These are phyloP conservation scores for Schrankia costaestrigalis DNA, from an alignment of 2,888 invertebrate genomes.

Conservation along the genomic window DNA sequence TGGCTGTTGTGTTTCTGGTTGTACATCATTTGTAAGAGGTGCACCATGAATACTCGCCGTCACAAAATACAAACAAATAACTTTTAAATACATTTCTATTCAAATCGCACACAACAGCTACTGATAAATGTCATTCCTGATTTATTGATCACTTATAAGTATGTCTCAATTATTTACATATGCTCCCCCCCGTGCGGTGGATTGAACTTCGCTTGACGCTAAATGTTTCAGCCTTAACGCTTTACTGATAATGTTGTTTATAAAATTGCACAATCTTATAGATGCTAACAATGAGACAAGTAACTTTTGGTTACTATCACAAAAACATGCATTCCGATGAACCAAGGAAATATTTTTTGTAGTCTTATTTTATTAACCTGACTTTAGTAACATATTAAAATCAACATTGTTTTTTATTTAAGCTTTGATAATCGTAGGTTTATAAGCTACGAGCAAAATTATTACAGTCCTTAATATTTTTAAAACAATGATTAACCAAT, in stretches of 20 bases:
- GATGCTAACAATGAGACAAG: constrained; percentile 71
- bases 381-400: too few species aligned
- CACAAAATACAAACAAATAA: constrained; percentile 44
- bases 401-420: too few species aligned
- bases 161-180: constrained; percentile 77
- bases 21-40: constrained; percentile 47
- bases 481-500: too few species aligned
- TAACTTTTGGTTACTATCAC: neutral
- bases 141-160: constrained; percentile 71
- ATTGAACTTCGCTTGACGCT: constrained; percentile 66
- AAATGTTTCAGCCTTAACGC: constrained; percentile 79
- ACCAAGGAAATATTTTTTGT: too few species aligned
- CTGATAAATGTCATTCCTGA: constrained; percentile 70
- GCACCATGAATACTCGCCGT: constrained; percentile 47
- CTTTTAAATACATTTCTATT: constrained; percentile 56
- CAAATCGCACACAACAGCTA: constrained; percentile 56
- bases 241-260: constrained; percentile 71
- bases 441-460: too few species aligned
- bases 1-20: constrained; percentile 56
- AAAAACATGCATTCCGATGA: too few species aligned
- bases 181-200: constrained; percentile 74
- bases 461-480: too few species aligned
- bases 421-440: too few species aligned
- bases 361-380: too few species aligned
- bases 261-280: constrained; percentile 74